Base-by-base conservation (phyloP, 2,113 vertebrate species). In the Dasypus novemcinctus region DNA sequence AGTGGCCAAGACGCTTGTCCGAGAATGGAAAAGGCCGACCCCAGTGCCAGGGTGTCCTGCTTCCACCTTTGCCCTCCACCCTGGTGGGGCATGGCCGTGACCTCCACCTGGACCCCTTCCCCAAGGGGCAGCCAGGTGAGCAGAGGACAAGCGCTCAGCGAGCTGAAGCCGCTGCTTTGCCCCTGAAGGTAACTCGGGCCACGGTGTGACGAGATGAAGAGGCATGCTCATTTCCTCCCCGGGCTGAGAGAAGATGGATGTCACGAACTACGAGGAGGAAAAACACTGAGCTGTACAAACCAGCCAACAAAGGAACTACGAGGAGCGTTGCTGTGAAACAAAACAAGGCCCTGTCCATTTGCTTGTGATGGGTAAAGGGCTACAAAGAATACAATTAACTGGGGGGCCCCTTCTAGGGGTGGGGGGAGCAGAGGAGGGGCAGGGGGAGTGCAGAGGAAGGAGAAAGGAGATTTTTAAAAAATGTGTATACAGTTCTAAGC, bases 91-190 rank as follows among this genome's bases (percentile, higher is more conserved):
- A 13, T 12, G 12, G 25, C 57, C 7, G 17, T 1, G 25, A 11
- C 3, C 18, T 57, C 68, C 27, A 1, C 64, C 9, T 0, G 27
- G 31, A 17, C 7, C 75, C 66, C 64, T 25, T 9, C 64, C 64
- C 59, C 36, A 15, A 41, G 25, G 46, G 7, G 46, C 29, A 13
- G 54, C 10, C 43, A 21, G 3, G 11, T 20, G 8, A 33, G 23
- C 72, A 18, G 54, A 41, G 3, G 31, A 9, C 7, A 10, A 23
- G 2, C 7, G 10, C 61, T 23, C 12, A 29, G 87, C 38, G 36
- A n/a, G 29, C 12, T 2, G 1, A 1, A 9, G 49, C 11, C 7
- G 41, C 63, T n/a, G 43, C 4, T 1, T 3, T 36, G 71, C 41
- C 52, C 3, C 3, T 33, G 41, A 21, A 52, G 63, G 41, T 38